phyloP scores from a whole-genome alignment of 2,113 vertebrate genomes.

The Gallinago undulata region DNA sequence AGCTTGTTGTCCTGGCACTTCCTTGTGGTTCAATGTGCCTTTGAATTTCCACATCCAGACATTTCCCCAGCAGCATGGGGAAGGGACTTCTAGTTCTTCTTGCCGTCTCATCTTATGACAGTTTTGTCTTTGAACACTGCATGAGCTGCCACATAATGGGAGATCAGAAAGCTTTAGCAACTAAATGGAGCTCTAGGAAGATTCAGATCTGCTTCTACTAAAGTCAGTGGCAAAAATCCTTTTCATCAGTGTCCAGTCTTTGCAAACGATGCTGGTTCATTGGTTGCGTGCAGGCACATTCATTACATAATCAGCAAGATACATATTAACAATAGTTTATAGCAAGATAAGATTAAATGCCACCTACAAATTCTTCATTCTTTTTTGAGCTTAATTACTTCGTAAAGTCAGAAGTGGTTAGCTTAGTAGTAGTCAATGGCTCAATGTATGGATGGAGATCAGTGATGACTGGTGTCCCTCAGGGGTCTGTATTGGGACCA shows the following conservation, averaged over 20 bases:
- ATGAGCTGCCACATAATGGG: background rate
- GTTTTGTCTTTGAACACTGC: background rate
- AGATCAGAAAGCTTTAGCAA: background rate
- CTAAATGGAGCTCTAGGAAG: background rate
- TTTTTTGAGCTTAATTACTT: background rate
- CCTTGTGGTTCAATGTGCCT: background rate
- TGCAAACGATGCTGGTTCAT: background rate
- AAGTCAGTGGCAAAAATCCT: background rate
- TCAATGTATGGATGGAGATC: background rate
- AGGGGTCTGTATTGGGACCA: fast-evolving
- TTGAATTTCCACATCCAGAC: background rate
- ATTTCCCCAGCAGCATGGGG: background rate
- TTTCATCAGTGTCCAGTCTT: background rate
- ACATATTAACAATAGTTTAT: background rate
- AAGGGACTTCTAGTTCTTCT: background rate
- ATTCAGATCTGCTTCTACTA: background rate
- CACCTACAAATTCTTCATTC: background rate
- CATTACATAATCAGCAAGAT: background rate
- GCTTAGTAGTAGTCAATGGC: background rate
- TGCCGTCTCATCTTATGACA: background rate
- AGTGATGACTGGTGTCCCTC: fast-evolving
- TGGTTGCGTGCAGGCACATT: background rate
- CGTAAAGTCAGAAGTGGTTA: background rate
- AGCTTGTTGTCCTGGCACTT: background rate
- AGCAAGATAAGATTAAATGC: background rate